Evolutionary conservation across 2,888 invertebrate species (phyloP), one percentile per base, ranked within the genome.

Genomic region (Agrochola circellaris): DNA sequence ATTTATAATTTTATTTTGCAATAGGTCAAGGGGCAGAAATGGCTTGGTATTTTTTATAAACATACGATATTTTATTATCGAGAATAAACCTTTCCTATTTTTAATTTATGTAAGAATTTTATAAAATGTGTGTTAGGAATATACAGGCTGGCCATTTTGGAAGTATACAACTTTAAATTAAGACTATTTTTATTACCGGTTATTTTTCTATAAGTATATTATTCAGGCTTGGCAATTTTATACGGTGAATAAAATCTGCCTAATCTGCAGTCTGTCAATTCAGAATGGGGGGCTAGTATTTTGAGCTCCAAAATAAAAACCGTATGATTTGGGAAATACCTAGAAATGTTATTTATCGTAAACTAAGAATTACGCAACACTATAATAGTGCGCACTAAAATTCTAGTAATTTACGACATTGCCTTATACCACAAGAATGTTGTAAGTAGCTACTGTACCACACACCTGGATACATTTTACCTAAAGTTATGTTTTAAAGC

Each of bases 91-190:
- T 67, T 67, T 45, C 9, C 38, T 64, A 58, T 51, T 56, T 48
- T 48, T 56, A 67, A 64, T 79, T 6, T 34, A 79, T 51, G 48
- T 56, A 74, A 79, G 74, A 15, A 64, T 48, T n/a, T n/a, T 58
- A 54, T 56, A 23, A 48, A n/a, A 48, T 58, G 13, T 42, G 23
- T 62, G n/a, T 56, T 54, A n/a, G 13, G 56, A 56, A 73, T 73
- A 26, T 34, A 34, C 34, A 34, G 34, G 34, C 2, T 34, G 34
- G 34, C 34, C 34, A 34, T 4, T 34, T 3, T 4, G 34, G 34
- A 34, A 34, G 34, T 34, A 3, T 34, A 34, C 2, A 34, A 1
- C 34, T 34, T 34, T 26, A 56, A 6, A 17, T 34, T 2, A 34
- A 34, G 34, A 34, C 5, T 3, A 34, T 34, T 34, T 34, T 34